Evolutionary conservation across 1,140 invertebrate genomes (phyloP).

Genomic region (Drosophila serrata): DNA sequence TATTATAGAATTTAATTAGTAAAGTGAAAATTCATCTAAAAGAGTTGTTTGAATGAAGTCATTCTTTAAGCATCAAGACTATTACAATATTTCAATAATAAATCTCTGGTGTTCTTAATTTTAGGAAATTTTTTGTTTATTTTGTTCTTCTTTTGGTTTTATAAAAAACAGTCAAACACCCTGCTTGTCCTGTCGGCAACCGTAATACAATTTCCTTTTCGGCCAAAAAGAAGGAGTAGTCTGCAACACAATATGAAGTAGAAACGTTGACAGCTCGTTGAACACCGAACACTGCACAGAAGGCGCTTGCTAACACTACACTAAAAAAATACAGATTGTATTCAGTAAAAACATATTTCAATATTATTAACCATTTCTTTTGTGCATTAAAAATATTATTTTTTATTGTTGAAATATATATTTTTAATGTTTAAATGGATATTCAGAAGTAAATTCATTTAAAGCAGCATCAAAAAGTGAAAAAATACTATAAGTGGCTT

Average conservation of each 20-base stretch:
- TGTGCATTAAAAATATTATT: background rate
- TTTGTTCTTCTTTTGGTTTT: background rate
- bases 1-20: no score
- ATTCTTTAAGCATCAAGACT: background rate
- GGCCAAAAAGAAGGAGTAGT: conserved; percentile 5
- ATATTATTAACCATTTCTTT: background rate
- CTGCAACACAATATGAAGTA: conserved; percentile 50
- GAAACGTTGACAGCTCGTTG: conserved; percentile 64
- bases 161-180: background rate
- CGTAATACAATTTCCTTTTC: conserved; percentile 35
- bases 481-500: no score
- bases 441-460: no score
- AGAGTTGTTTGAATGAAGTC: no score
- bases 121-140: background rate
- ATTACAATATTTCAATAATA: background rate
- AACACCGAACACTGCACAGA: conserved; percentile 43
- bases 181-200: conserved; percentile 17
- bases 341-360: no score
- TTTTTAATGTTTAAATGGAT: no score
- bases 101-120: background rate
- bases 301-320: conserved; percentile 18
- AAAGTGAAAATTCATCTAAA: no score
- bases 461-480: no score
- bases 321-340: background rate
- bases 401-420: background rate